Conservation (phyloP, 2,797 vertebrate species). For the Kryptopterus vitreolus region DNA sequence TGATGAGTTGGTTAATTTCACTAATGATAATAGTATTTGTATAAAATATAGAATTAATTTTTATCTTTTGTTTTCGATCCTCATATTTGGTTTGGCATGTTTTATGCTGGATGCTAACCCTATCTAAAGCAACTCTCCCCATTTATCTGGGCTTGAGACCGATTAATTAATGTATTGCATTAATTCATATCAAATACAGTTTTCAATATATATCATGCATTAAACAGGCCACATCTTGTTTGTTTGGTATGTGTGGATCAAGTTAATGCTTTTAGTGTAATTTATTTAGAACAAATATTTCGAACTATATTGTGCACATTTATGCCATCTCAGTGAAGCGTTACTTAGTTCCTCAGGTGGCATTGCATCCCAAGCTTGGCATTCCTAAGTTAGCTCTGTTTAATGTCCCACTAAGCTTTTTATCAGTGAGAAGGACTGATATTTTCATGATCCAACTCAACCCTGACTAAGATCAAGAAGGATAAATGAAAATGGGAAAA, state of each 20-base stretch:
- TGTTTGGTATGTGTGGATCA: background rate
- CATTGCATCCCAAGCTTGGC: background rate
- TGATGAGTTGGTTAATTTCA: background rate
- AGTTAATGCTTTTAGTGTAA: background rate
- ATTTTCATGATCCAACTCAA: background rate
- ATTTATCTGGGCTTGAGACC: too few relatives aligned
- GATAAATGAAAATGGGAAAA: background rate
- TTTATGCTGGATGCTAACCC: too few relatives aligned
- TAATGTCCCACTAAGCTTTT: background rate
- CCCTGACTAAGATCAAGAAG: background rate
- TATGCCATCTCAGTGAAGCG: background rate
- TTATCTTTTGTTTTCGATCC: too few relatives aligned
- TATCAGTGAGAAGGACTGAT: background rate
- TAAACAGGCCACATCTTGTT: too few relatives aligned
- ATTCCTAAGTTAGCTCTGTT: background rate
- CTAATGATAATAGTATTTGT: too few relatives aligned
- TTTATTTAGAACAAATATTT: background rate
- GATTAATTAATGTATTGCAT: too few relatives aligned
- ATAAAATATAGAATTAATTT: too few relatives aligned
- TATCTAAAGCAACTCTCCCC: too few relatives aligned
- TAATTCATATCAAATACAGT: too few relatives aligned
- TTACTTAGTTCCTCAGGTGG: too few relatives aligned
- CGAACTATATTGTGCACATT: background rate
- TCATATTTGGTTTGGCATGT: too few relatives aligned
- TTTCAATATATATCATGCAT: too few relatives aligned